These are phyloP conservation scores for Gastrophysa polygoni DNA, from an alignment of 2,888 invertebrate genomes.

Conservation along the genomic window DNA sequence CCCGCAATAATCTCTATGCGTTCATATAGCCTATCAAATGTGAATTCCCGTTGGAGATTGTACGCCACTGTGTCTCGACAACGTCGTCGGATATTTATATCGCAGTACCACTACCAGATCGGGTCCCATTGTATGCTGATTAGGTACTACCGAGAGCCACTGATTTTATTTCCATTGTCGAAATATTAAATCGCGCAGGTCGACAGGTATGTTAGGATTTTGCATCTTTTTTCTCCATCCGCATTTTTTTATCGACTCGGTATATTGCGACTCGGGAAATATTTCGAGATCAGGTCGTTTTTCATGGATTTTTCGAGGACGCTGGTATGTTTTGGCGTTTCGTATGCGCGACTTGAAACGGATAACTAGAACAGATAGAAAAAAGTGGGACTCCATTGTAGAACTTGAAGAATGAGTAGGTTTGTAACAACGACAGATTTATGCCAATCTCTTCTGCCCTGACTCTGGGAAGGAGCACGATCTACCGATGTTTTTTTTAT, in stretches of 20 bases:
- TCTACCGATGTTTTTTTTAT: too few species aligned
- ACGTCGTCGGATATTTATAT: not conserved
- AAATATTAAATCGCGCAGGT: conserved; percentile 35
- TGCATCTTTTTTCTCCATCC: conserved; percentile 6
- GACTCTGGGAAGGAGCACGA: not conserved
- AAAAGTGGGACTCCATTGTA: too few species aligned
- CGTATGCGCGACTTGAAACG: not conserved
- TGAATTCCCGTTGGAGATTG: too few species aligned
- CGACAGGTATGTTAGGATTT: conserved; percentile 25
- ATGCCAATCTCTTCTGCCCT: not conserved
- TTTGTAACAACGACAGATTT: not conserved
- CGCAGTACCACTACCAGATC: conserved; percentile 7
- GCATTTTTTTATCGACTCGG: not conserved
- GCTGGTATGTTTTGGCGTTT: not conserved
- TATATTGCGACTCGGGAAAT: not conserved
- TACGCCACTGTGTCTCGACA: not conserved
- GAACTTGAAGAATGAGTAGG: not conserved
- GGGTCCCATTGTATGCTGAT: conserved; percentile 43
- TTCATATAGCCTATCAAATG: too few species aligned
- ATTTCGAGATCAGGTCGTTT: not conserved
- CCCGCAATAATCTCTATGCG: too few species aligned
- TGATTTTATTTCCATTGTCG: conserved; percentile 37
- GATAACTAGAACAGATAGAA: too few species aligned
- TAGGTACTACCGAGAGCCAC: conserved; percentile 38
- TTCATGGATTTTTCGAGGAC: not conserved